phyloP scores from a whole-genome alignment of 2,113 vertebrate species.

The Dipodomys stephensi region DNA sequence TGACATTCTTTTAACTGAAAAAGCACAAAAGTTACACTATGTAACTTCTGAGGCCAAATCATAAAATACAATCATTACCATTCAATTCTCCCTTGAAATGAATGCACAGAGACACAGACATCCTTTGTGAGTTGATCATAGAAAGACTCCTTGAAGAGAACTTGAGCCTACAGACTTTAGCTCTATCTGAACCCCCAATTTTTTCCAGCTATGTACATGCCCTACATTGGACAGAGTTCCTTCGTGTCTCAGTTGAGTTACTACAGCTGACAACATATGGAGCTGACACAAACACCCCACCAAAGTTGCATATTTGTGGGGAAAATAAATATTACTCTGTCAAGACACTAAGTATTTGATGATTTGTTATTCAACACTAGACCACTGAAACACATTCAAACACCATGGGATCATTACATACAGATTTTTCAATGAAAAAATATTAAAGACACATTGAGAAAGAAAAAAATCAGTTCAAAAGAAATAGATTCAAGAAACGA shows the following conservation, averaged over 20 bases:
- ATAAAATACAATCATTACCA: slow-evolving; percentile 6
- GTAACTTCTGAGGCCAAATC: neutral
- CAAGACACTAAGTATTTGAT: neutral
- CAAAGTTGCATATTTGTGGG: neutral
- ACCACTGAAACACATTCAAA: neutral
- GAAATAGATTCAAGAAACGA: neutral
- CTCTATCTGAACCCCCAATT: neutral
- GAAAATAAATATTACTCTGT: neutral
- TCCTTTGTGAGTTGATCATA: neutral
- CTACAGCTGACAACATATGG: neutral
- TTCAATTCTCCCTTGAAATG: neutral
- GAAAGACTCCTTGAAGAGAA: neutral
- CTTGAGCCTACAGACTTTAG: neutral
- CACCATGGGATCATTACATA: neutral
- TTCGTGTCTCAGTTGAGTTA: neutral
- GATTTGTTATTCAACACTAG: neutral
- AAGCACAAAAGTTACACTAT: neutral
- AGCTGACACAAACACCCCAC: neutral
- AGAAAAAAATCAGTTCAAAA: neutral
- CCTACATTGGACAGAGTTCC: neutral
- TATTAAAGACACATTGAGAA: neutral
- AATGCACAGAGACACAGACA: neutral
- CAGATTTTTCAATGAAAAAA: neutral
- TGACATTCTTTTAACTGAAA: neutral
- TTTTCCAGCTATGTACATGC: neutral